These are phyloP conservation scores for Metridium senile DNA, from an alignment of 92 coral and sea anemone species.

Conservation along the genomic window DNA sequence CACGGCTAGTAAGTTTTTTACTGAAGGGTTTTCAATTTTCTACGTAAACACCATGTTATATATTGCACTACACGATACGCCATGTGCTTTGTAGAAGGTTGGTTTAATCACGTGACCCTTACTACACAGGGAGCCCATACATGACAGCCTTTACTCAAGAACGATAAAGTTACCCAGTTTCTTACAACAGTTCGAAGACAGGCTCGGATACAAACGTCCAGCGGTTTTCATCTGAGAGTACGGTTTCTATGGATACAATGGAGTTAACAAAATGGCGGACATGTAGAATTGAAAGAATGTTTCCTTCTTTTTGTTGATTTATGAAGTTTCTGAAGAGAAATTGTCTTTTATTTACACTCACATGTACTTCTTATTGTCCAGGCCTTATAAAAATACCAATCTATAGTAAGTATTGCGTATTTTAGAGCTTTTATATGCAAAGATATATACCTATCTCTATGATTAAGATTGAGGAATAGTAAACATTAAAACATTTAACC, in stretches of 20 bases:
- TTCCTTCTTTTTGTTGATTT: background rate
- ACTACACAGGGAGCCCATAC: no score
- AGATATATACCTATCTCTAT: background rate
- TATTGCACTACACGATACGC: no score
- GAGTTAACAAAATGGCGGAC: constrained; percentile 12
- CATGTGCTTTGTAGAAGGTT: no score
- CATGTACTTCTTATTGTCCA: background rate
- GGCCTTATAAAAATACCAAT: background rate
- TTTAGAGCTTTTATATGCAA: background rate
- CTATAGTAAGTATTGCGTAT: background rate
- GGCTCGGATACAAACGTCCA: constrained; percentile 6
- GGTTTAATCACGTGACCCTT: no score
- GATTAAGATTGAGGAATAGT: background rate
- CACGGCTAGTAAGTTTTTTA: no score
- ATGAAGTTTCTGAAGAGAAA: background rate
- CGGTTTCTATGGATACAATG: constrained; percentile 28
- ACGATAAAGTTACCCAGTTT: background rate
- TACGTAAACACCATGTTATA: no score
- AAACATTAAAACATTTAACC: background rate
- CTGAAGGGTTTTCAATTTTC: no score
- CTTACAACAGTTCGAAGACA: background rate
- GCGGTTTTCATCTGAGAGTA: constrained; percentile 2
- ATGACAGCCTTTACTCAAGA: constrained; percentile 4
- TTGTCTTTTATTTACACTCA: background rate
- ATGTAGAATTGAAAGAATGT: background rate